These are phyloP conservation scores for Elephas maximus DNA, from an alignment of 2,113 vertebrate species.

Conservation along the genomic window DNA sequence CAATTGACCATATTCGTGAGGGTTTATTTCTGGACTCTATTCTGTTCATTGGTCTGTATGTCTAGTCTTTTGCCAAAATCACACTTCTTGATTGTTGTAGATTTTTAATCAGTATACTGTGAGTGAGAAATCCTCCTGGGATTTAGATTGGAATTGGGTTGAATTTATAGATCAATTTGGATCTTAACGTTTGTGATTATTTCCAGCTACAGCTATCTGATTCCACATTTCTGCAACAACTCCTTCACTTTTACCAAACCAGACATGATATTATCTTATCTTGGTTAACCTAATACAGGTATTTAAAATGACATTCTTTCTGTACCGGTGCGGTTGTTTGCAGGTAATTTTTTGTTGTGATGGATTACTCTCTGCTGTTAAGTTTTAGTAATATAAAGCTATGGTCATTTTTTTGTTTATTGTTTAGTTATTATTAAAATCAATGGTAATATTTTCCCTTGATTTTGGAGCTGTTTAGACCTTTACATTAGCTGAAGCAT, in stretches of 20 bases:
- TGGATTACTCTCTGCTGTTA: not conserved
- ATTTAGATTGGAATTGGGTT: not conserved
- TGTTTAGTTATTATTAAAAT: constrained; percentile 42
- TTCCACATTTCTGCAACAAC: not conserved
- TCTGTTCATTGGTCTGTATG: not conserved
- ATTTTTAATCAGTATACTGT: not conserved
- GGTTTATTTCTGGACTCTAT: not conserved
- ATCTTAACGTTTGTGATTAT: constrained; percentile 32
- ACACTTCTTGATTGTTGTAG: not conserved
- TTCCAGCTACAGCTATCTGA: not conserved
- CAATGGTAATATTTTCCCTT: not conserved
- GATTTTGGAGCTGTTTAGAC: constrained; percentile 9
- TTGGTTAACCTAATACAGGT: not conserved
- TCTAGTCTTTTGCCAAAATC: not conserved
- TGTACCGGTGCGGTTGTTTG: not conserved
- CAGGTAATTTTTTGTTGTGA: constrained; percentile 22
- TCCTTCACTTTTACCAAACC: not conserved
- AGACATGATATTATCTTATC: not conserved
- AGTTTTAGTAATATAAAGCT: constrained; percentile 13
- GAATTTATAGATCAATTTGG: not conserved
- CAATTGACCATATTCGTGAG: not conserved
- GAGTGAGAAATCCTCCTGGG: not conserved
- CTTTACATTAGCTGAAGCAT: not conserved
- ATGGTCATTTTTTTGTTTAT: not conserved
- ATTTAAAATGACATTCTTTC: constrained; percentile 17